These are phyloP conservation scores for Lerista edwardsae DNA, from an alignment of 2,797 vertebrate species.

Conservation along the genomic window DNA sequence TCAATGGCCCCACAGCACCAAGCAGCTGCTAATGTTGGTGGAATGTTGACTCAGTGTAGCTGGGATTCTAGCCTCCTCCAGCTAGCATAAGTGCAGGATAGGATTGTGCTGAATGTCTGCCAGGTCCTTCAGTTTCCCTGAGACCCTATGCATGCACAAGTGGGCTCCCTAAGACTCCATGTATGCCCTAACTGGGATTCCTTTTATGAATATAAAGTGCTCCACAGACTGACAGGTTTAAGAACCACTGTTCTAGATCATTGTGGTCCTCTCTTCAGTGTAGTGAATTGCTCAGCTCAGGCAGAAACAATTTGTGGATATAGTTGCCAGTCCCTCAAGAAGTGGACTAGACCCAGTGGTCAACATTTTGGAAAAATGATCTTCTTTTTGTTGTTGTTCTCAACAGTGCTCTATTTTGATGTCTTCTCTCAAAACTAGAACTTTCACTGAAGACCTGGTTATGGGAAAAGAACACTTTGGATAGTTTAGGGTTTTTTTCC, in stretches of 20 bases:
- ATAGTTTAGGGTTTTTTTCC: constrained; percentile 29
- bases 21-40: too few relatives aligned
- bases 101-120: not conserved
- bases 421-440: not conserved
- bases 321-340: not conserved
- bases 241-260: not conserved
- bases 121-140: not conserved
- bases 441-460: not conserved
- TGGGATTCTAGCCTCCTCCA: too few relatives aligned
- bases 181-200: too few relatives aligned
- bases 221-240: too few relatives aligned
- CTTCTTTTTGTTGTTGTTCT: too few relatives aligned
- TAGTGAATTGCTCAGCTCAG: not conserved
- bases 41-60: too few relatives aligned
- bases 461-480: constrained; percentile 17
- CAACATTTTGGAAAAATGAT: not conserved
- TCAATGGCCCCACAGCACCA: too few relatives aligned
- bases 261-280: not conserved
- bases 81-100: too few relatives aligned
- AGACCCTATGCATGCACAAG: too few relatives aligned
- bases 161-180: too few relatives aligned
- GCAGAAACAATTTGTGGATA: not conserved
- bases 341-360: not conserved
- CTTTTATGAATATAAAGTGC: too few relatives aligned
- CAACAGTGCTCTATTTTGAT: not conserved